These are phyloP conservation scores for Alviniconcha strummeri DNA, from an alignment of 2,888 invertebrate genomes.

Conservation along the genomic window DNA sequence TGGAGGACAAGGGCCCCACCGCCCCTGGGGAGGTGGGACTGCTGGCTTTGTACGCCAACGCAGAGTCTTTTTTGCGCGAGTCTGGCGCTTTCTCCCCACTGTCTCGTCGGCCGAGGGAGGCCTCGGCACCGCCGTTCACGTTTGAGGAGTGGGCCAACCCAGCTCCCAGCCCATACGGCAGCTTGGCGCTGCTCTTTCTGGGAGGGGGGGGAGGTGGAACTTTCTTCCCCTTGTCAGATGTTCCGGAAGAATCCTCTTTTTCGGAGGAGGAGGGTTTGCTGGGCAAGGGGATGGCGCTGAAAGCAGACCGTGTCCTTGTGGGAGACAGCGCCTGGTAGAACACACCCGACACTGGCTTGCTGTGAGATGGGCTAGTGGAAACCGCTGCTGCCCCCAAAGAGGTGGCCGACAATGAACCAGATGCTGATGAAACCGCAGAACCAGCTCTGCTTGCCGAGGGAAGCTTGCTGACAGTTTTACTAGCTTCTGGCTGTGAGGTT, in stretches of 20 bases:
- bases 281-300: constrained; percentile 38
- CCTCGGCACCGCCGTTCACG: background rate
- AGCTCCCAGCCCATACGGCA: background rate
- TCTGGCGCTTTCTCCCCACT: constrained; percentile 19
- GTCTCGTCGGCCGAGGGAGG: background rate
- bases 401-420: background rate
- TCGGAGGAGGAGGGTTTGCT: constrained; percentile 24
- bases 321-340: constrained; percentile 29
- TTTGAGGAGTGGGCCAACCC: background rate
- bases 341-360: constrained; percentile 2
- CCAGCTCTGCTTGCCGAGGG: background rate
- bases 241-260: constrained; percentile 13
- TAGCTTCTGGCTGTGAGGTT: constrained; percentile 31
- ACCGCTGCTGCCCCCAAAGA: background rate
- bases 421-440: background rate
- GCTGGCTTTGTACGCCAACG: background rate
- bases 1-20: constrained; percentile 45
- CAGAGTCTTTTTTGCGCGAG: constrained; percentile 10
- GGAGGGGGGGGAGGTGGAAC: constrained; percentile 71
- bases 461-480: constrained; percentile 17
- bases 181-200: constrained; percentile 56
- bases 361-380: constrained; percentile 21
- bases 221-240: constrained; percentile 53
- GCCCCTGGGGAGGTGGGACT: constrained; percentile 34
- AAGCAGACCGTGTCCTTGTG: constrained; percentile 22